These are phyloP conservation scores for Athrips mouffetella DNA, from an alignment of 2,888 invertebrate species.

Conservation along the genomic window DNA sequence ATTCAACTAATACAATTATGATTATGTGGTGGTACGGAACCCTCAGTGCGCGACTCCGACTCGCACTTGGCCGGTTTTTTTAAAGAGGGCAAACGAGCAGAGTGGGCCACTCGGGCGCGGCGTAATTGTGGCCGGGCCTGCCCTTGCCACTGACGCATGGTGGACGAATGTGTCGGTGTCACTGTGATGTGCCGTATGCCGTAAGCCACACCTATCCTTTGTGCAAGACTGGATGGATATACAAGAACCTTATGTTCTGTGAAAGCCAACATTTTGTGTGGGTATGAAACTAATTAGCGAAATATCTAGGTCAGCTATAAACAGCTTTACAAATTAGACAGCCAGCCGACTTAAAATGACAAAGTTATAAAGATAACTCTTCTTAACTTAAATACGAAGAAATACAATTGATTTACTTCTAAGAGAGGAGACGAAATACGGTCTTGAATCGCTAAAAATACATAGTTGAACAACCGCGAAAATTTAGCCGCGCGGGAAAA, in stretches of 20 bases:
- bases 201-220: neutral
- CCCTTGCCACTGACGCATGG: conserved; percentile 23
- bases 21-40: too few relatives aligned
- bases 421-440: neutral
- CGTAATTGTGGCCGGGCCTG: conserved; percentile 28
- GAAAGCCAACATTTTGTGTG: too few relatives aligned
- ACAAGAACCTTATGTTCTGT: neutral
- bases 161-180: conserved; percentile 25
- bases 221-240: neutral
- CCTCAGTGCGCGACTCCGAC: too few relatives aligned
- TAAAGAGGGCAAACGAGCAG: neutral
- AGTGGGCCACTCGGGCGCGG: conserved; percentile 4
- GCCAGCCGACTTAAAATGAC: too few relatives aligned
- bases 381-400: too few relatives aligned
- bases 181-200: conserved; percentile 23
- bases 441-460: conserved; percentile 12
- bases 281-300: neutral
- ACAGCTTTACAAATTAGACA: too few relatives aligned
- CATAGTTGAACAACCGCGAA: conserved; percentile 20
- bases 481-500: conserved; percentile 32
- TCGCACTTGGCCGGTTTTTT: neutral
- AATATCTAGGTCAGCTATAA: neutral
- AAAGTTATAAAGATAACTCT: too few relatives aligned
- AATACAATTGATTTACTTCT: too few relatives aligned
- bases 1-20: too few relatives aligned